A percentile compares a stretch with the other conserved stretches of the same genome.
Evolutionary conservation across 1,140 invertebrate genomes (phyloP).

Genomic region (Triops longicaudatus): DNA sequence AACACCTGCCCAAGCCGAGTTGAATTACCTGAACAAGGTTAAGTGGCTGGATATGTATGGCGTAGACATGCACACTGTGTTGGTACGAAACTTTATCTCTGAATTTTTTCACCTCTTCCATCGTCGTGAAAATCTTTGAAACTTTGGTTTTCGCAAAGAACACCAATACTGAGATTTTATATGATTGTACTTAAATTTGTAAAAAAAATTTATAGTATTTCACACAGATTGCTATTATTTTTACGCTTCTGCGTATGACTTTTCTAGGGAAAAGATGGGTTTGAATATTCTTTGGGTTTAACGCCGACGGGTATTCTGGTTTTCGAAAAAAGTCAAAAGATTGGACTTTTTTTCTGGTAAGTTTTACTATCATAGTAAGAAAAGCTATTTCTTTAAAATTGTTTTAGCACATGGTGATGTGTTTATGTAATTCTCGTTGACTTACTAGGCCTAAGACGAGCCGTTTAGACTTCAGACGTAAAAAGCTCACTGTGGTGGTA

Average conservation of each 20-base stretch:
- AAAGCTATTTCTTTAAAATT: too few species aligned
- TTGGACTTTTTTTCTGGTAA: conserved; percentile 96
- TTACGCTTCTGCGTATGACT: conserved; percentile 35
- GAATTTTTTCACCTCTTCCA: conserved; percentile 8
- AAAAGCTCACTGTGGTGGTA: conserved; percentile 87
- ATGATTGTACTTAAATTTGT: too few species aligned
- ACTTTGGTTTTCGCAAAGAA: too few species aligned
- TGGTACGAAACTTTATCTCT: conserved; percentile 44
- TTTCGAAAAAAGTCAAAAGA: conserved; percentile 89
- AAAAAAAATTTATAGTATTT: background rate
- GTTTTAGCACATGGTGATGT: conserved; percentile 23
- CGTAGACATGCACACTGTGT: conserved; percentile 88
- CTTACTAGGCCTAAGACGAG: conserved; percentile 67
- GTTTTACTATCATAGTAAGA: conserved; percentile 29
- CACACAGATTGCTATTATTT: background rate
- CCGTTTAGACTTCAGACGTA: conserved; percentile 89
- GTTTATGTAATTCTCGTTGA: conserved; percentile 10
- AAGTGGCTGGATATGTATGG: conserved; percentile 97
- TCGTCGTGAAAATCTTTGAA: too few species aligned
- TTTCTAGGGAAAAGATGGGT: conserved; percentile 80
- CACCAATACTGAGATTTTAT: too few species aligned
- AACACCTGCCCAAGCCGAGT: conserved; percentile 84
- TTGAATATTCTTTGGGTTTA: conserved; percentile 90
- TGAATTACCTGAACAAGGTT: conserved; percentile 83
- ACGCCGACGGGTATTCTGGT: conserved; percentile 96